These are phyloP conservation scores for Phrynosoma platyrhinos DNA, from an alignment of 2,113 vertebrate genomes.

Conservation along the genomic window DNA sequence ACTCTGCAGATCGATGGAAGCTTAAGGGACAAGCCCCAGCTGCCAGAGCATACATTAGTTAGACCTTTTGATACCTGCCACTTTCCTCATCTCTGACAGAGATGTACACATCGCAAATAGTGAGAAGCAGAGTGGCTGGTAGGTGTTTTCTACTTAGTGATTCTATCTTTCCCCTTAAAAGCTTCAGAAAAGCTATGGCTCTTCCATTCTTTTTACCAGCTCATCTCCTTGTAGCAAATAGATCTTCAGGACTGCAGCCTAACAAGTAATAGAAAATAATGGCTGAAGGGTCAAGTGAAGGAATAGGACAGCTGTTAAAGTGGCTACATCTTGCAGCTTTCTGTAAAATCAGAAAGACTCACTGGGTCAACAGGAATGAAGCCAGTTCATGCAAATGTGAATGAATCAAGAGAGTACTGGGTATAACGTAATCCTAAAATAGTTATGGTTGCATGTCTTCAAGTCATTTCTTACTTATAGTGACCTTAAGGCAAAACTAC, in stretches of 20 bases:
- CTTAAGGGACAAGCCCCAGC: neutral
- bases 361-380: too few relatives aligned
- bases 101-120: neutral
- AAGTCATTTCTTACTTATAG: too few relatives aligned
- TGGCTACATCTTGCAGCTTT: too few relatives aligned
- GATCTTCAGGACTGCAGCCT: neutral
- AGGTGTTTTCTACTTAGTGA: conserved; percentile 3
- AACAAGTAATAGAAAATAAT: neutral
- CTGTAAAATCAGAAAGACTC: too few relatives aligned
- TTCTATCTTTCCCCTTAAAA: neutral
- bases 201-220: neutral
- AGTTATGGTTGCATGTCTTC: too few relatives aligned
- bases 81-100: conserved; percentile 30
- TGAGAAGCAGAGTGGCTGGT: neutral
- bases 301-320: too few relatives aligned
- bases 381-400: too few relatives aligned
- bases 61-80: neutral
- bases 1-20: conserved; percentile 2
- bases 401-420: too few relatives aligned
- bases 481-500: too few relatives aligned
- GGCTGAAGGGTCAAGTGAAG: neutral
- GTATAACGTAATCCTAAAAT: too few relatives aligned
- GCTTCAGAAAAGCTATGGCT: neutral
- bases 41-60: conserved; percentile 11
- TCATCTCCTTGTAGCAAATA: neutral